phyloP scores from a whole-genome alignment of 2,888 invertebrate genomes.

The Drosophila macrospina region DNA sequence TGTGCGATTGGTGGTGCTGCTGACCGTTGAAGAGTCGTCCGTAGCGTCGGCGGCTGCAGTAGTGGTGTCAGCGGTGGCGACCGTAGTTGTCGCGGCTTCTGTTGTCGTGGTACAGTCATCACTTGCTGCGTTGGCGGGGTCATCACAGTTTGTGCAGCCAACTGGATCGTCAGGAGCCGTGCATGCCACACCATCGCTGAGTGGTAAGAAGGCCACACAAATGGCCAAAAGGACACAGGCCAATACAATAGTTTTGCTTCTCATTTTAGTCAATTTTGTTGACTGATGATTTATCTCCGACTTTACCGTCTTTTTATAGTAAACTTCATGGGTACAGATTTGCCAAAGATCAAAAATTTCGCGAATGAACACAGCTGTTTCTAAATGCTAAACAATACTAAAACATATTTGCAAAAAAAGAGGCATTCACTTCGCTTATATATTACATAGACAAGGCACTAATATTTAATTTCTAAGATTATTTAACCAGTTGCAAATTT shows the following conservation, averaged over 20 bases:
- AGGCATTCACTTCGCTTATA: neutral
- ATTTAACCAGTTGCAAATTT: no score
- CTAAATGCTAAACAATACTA: neutral
- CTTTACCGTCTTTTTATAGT: slow-evolving; percentile 8
- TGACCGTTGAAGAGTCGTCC: neutral
- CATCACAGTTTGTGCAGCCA: neutral
- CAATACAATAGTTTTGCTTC: slow-evolving; percentile 6
- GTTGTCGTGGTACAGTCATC: neutral
- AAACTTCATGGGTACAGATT: neutral
- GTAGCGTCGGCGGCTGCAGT: neutral
- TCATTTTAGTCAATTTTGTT: slow-evolving; percentile 2
- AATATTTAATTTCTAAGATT: no score
- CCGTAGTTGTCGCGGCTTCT: neutral
- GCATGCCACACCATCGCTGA: neutral
- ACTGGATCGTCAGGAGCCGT: neutral
- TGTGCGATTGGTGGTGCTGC: neutral
- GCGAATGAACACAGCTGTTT: slow-evolving; percentile 14
- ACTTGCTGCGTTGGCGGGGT: neutral
- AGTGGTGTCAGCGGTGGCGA: neutral
- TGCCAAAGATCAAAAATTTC: slow-evolving; percentile 15
- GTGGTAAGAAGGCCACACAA: slow-evolving; percentile 12
- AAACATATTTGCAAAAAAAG: neutral
- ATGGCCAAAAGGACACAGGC: slow-evolving; percentile 7
- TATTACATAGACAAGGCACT: no score
- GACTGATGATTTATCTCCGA: neutral